A percentile compares a stretch with the other conserved stretches of the same genome.
Conservation (phyloP, 2,888 invertebrate species). For the Calephelis perditalis region DNA sequence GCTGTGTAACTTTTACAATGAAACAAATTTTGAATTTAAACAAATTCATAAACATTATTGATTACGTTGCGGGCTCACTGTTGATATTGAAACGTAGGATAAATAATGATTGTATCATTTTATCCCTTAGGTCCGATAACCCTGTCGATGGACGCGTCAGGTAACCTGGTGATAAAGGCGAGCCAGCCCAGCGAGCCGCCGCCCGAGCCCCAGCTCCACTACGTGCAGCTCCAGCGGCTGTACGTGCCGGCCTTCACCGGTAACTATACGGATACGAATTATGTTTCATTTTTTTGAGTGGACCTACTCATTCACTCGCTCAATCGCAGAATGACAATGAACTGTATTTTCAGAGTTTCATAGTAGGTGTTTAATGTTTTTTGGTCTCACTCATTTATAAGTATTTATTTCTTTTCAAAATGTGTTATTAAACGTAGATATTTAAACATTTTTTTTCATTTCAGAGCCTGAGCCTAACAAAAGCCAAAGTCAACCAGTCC, state of each 20-base stretch:
- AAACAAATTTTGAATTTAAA: no score
- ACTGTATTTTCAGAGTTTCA: no score
- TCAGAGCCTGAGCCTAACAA: constrained; percentile 29
- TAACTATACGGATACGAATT: background rate
- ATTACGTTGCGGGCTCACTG: no score
- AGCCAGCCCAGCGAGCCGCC: constrained; percentile 48
- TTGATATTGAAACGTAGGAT: background rate
- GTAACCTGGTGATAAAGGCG: constrained; percentile 66
- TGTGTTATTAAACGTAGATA: background rate
- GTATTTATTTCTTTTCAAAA: no score
- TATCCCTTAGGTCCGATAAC: constrained; percentile 55
- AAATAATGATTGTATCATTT: background rate
- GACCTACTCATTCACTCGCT: no score
- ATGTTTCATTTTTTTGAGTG: no score
- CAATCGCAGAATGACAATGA: no score
- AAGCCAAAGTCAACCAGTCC: constrained; percentile 34
- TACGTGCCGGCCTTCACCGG: constrained; percentile 59
- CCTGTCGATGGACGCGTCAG: constrained; percentile 63
- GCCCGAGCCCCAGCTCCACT: constrained; percentile 45
- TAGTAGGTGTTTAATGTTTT: no score
- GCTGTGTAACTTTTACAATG: no score
- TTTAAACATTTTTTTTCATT: constrained; percentile 21
- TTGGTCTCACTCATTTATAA: no score
- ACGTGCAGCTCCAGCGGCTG: constrained; percentile 63
- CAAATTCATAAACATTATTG: no score